Conservation (phyloP, 2,888 invertebrate genomes). For the Agrochola circellaris region DNA sequence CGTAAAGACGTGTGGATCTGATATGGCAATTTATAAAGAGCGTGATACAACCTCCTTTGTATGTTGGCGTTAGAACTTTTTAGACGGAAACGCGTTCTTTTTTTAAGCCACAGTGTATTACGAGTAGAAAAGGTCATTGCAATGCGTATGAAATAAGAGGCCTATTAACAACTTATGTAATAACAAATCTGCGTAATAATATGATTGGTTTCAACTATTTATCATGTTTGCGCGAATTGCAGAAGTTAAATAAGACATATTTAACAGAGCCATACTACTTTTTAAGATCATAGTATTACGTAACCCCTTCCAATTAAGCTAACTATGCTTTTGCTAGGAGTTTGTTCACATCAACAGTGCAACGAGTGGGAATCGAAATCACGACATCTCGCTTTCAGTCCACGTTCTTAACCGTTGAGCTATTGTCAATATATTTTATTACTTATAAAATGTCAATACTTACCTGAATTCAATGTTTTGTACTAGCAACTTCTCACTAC, state of each 20-base stretch:
- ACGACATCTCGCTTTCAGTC: not conserved
- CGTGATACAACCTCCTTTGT: slow-evolving; percentile 39
- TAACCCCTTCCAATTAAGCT: not conserved
- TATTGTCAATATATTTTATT: not conserved
- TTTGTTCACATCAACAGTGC: not conserved
- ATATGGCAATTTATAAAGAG: slow-evolving; percentile 32
- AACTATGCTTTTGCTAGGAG: not conserved
- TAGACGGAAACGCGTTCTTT: not conserved
- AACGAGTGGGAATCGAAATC: not conserved
- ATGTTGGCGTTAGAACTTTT: slow-evolving; percentile 1
- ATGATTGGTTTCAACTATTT: slow-evolving; percentile 10
- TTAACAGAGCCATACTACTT: not conserved
- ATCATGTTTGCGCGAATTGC: not conserved
- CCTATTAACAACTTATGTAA: slow-evolving; percentile 23
- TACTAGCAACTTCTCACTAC: not conserved
- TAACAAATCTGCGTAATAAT: slow-evolving; percentile 8
- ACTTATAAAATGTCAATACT: not conserved
- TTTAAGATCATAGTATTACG: not conserved
- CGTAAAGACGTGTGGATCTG: slow-evolving; percentile 60
- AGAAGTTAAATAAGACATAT: not conserved
- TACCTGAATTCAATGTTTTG: not conserved
- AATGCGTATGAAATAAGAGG: slow-evolving; percentile 9
- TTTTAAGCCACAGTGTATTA: not conserved
- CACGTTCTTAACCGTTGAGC: not conserved
- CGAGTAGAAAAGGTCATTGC: slow-evolving; percentile 12